Conservation (phyloP, 2,113 vertebrate species). For the Microcebus jonahi region DNA sequence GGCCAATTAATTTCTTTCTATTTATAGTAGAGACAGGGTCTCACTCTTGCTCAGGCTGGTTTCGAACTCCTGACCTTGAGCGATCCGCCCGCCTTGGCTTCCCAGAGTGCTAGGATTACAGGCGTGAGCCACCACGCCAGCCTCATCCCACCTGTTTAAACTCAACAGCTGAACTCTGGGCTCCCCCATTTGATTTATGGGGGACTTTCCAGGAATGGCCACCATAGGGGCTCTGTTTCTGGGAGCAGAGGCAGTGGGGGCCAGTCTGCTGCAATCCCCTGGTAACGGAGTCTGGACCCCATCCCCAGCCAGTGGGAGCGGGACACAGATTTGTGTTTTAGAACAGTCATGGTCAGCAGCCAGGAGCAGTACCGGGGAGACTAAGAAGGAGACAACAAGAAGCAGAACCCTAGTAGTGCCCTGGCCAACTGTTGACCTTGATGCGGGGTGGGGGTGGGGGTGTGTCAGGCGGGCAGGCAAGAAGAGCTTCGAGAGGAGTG, state of each 20-base stretch:
- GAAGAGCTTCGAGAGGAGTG: background rate
- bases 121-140: too few species aligned
- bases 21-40: too few species aligned
- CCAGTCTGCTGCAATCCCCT: fast-evolving
- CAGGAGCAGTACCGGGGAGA: background rate
- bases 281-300: background rate
- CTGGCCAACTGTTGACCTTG: background rate
- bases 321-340: background rate
- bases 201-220: background rate
- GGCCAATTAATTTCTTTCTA: too few species aligned
- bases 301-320: background rate
- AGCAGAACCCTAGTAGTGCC: background rate
- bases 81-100: too few species aligned
- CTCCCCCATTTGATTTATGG: background rate
- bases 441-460: background rate
- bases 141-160: background rate
- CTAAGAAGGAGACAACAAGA: background rate
- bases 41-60: too few species aligned
- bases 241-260: background rate
- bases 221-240: background rate
- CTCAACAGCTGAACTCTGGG: background rate
- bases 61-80: too few species aligned
- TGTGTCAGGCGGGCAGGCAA: background rate
- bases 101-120: too few species aligned
- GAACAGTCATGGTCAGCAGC: background rate